Conservation (phyloP, 2,888 invertebrate genomes). For the Lithosia quadra region DNA sequence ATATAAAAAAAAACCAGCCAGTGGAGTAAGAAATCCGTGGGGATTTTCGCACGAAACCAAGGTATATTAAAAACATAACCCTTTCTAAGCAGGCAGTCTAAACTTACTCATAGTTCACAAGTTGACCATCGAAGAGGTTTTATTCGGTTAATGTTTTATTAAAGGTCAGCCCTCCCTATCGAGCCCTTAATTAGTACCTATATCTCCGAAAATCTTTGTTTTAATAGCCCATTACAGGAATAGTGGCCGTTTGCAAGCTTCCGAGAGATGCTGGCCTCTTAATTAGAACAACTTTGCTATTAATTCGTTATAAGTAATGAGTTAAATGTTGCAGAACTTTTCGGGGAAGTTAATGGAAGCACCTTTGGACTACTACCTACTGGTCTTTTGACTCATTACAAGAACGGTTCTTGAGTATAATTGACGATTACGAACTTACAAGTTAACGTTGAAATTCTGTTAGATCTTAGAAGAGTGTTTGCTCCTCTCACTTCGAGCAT, state of each 20-base stretch:
- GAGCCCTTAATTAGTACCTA: slow-evolving; percentile 36
- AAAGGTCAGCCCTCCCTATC: slow-evolving; percentile 10
- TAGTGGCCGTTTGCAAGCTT: slow-evolving; percentile 38
- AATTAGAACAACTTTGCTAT: slow-evolving; percentile 46
- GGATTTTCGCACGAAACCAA: too few species aligned
- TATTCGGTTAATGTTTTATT: slow-evolving; percentile 9
- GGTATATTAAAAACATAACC: not conserved
- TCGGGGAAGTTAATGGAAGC: not conserved
- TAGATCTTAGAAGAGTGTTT: too few species aligned
- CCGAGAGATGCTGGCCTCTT: slow-evolving; percentile 31
- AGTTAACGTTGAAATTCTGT: too few species aligned
- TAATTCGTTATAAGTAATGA: slow-evolving; percentile 31
- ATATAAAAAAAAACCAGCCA: too few species aligned
- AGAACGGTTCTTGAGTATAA: not conserved
- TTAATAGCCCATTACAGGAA: slow-evolving; percentile 39
- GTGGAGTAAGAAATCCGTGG: too few species aligned
- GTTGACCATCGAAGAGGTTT: slow-evolving; percentile 5
- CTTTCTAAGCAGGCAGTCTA: not conserved
- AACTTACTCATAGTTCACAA: not conserved
- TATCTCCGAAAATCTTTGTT: slow-evolving; percentile 42
- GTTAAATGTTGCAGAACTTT: not conserved
- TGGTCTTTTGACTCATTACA: not conserved
- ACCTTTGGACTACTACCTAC: not conserved
- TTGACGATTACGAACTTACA: not conserved
- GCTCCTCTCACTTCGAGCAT: too few species aligned